phyloP scores from a whole-genome alignment of 2,797 vertebrate genomes.

The Gambusia yucatana region DNA sequence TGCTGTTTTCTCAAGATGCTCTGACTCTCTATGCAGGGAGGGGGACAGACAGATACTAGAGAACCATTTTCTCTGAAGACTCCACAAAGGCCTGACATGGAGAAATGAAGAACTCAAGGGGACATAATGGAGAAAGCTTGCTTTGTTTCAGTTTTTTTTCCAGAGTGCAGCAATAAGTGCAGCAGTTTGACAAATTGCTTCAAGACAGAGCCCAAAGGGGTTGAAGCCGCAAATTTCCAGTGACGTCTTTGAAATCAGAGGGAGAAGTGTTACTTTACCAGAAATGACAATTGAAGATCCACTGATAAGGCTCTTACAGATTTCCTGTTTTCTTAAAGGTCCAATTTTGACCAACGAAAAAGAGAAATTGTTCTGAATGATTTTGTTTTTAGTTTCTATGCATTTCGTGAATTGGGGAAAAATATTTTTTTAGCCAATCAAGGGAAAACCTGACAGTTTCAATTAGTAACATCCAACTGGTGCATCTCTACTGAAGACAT shows the following conservation, averaged over 20 bases:
- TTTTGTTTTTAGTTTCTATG: neutral
- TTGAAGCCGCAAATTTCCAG: slow-evolving; percentile 57
- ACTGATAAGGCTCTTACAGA: neutral
- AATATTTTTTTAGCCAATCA: neutral
- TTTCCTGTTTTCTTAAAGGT: neutral
- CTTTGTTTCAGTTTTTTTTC: slow-evolving; percentile 51
- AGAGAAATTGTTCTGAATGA: neutral
- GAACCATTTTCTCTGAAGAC: slow-evolving; percentile 62
- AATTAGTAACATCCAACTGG: neutral
- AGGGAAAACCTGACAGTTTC: neutral
- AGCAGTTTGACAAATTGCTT: slow-evolving; percentile 67
- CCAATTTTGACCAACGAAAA: neutral
- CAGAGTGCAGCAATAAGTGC: slow-evolving; percentile 67
- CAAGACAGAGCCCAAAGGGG: slow-evolving; percentile 47
- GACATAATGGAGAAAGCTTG: slow-evolving; percentile 58
- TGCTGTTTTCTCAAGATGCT: slow-evolving; percentile 54
- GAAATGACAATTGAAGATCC: slow-evolving; percentile 16
- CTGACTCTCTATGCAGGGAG: slow-evolving; percentile 50
- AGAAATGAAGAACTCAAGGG: slow-evolving; percentile 64
- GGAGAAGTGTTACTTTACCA: slow-evolving; percentile 26
- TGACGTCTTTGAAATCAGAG: slow-evolving; percentile 40
- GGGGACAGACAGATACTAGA: slow-evolving; percentile 47
- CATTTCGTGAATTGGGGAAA: neutral
- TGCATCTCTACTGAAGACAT: neutral
- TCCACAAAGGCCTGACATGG: slow-evolving; percentile 53